Percentiles rank a stretch among this genome's conserved stretches.
These are phyloP conservation scores for Sinotaia quadrata DNA, from an alignment of 2,888 invertebrate species.

Conservation along the genomic window DNA sequence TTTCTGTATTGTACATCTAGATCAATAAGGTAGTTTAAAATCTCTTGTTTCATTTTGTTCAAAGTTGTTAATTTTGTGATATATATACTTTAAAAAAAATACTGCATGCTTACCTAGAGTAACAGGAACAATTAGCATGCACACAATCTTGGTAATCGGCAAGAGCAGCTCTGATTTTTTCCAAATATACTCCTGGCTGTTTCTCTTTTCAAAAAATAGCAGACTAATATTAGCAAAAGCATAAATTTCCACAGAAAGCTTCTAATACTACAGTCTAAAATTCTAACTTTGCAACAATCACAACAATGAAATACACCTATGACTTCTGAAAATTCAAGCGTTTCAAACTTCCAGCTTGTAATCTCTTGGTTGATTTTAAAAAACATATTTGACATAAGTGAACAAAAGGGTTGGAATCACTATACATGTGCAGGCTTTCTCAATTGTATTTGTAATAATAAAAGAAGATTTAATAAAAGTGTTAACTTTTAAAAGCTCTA, in stretches of 20 bases:
- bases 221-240: not conserved
- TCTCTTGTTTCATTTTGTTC: not conserved
- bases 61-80: not conserved
- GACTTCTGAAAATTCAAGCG: no score
- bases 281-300: not conserved
- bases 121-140: slow-evolving; percentile 62
- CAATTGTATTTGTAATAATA: no score
- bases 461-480: no score
- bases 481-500: no score
- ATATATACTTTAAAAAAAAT: slow-evolving; percentile 10
- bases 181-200: slow-evolving; percentile 65
- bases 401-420: no score
- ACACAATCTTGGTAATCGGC: slow-evolving; percentile 59
- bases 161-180: slow-evolving; percentile 60
- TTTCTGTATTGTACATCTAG: not conserved
- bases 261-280: not conserved
- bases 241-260: not conserved
- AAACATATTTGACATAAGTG: no score
- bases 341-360: no score
- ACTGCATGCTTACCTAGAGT: slow-evolving; percentile 61
- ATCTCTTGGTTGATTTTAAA: no score
- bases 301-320: no score
- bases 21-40: not conserved
- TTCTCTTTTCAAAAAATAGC: no score
- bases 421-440: no score